These are phyloP conservation scores for Corythoichthys haematopterus DNA, from an alignment of 2,113 vertebrate species.

Conservation along the genomic window DNA sequence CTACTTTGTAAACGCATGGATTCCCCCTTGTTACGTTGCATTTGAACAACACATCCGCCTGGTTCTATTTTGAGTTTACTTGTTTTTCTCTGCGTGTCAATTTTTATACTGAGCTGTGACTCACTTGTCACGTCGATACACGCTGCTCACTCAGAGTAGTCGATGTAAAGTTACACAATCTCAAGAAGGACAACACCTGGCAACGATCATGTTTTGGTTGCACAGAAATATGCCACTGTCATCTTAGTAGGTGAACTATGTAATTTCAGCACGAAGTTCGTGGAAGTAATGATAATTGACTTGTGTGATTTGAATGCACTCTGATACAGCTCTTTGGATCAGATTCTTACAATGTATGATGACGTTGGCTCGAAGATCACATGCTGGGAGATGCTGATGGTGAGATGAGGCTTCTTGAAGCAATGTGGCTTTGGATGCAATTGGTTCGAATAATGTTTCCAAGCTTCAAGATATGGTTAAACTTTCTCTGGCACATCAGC, in stretches of 20 bases:
- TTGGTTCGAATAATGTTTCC: too few species aligned
- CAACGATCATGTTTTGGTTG: conserved; percentile 1
- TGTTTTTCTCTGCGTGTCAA: conserved; percentile 4
- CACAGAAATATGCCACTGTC: neutral
- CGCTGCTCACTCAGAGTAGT: neutral
- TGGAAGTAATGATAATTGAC: neutral
- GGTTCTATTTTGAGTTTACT: conserved; percentile 18
- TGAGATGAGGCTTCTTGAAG: too few species aligned
- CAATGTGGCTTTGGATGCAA: too few species aligned
- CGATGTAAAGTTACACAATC: neutral
- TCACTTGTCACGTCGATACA: conserved; percentile 18
- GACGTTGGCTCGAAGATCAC: neutral
- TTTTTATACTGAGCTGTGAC: conserved; percentile 34
- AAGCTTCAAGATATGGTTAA: too few species aligned
- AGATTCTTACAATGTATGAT: neutral
- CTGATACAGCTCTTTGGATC: neutral
- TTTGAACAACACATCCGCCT: neutral
- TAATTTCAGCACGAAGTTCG: neutral
- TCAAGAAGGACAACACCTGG: conserved; percentile 8
- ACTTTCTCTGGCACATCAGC: too few species aligned
- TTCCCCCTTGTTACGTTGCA: neutral
- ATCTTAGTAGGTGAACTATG: neutral
- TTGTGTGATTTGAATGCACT: neutral
- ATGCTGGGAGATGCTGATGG: neutral
- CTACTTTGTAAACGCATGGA: too few species aligned